Evolutionary conservation across 2,888 invertebrate species (phyloP).

Genomic region (Patella depressa): DNA sequence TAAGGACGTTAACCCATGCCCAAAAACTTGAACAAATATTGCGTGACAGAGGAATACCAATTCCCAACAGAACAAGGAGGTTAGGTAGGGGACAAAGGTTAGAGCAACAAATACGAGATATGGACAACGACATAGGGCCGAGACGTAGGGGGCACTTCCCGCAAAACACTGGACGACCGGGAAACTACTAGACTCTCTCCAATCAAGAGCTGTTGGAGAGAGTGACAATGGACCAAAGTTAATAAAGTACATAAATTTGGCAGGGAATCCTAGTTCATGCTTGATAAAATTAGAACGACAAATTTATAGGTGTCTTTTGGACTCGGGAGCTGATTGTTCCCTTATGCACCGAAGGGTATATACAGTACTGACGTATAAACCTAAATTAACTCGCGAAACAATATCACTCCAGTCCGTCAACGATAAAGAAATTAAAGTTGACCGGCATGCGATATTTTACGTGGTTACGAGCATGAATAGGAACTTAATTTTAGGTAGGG

Average conservation of each 20-base stretch:
- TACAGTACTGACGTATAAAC: neutral
- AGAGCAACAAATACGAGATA: too few relatives aligned
- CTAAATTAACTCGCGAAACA: neutral
- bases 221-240: neutral
- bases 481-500: neutral
- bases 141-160: too few relatives aligned
- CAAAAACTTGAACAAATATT: too few relatives aligned
- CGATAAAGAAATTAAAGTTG: too few relatives aligned
- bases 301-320: constrained; percentile 1
- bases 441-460: neutral
- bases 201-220: neutral
- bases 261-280: neutral
- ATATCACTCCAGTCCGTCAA: too few relatives aligned
- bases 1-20: too few relatives aligned
- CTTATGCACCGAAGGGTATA: neutral
- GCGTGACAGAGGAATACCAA: too few relatives aligned
- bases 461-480: neutral
- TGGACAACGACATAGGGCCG: too few relatives aligned
- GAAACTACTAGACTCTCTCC: neutral
- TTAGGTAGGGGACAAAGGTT: too few relatives aligned
- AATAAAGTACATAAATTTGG: neutral
- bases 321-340: constrained; percentile 5
- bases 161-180: neutral
- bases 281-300: neutral
- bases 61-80: too few relatives aligned